These are phyloP conservation scores for Microcebus ravelobensis DNA, from an alignment of 2,113 vertebrate species.

Conservation along the genomic window DNA sequence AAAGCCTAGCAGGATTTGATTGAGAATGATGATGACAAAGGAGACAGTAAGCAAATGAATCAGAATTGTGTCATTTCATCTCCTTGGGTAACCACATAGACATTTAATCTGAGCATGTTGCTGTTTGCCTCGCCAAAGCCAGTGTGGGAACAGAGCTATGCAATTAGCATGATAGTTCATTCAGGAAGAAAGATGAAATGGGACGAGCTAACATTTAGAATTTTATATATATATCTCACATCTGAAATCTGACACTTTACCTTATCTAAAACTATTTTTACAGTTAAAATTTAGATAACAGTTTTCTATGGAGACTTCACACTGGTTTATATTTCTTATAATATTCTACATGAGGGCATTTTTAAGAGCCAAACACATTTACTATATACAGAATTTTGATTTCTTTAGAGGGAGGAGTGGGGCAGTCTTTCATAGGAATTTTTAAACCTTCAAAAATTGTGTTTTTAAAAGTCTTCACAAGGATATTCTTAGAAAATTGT, in stretches of 20 bases:
- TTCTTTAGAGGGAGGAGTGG: background rate
- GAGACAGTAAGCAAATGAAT: constrained; percentile 3
- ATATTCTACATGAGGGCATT: background rate
- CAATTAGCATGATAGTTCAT: background rate
- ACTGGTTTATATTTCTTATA: background rate
- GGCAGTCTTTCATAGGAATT: background rate
- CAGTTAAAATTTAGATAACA: background rate
- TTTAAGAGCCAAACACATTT: background rate
- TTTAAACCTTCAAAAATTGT: constrained; percentile 1
- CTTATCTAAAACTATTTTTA: constrained; percentile 30
- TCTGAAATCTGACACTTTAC: constrained; percentile 42
- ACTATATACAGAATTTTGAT: background rate
- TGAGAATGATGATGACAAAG: background rate
- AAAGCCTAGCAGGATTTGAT: constrained; percentile 22
- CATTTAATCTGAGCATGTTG: constrained; percentile 22
- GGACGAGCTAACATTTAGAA: background rate
- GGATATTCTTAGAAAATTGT: background rate
- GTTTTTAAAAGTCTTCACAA: constrained; percentile 1
- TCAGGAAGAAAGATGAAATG: constrained; percentile 26
- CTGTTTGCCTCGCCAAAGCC: constrained; percentile 39
- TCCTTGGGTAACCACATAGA: constrained; percentile 42
- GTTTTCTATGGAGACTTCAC: background rate
- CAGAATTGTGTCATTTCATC: constrained; percentile 45
- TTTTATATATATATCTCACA: background rate
- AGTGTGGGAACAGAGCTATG: background rate